Base-by-base conservation (phyloP, 2,888 invertebrate genomes). In the Cataglyphis cursor region DNA sequence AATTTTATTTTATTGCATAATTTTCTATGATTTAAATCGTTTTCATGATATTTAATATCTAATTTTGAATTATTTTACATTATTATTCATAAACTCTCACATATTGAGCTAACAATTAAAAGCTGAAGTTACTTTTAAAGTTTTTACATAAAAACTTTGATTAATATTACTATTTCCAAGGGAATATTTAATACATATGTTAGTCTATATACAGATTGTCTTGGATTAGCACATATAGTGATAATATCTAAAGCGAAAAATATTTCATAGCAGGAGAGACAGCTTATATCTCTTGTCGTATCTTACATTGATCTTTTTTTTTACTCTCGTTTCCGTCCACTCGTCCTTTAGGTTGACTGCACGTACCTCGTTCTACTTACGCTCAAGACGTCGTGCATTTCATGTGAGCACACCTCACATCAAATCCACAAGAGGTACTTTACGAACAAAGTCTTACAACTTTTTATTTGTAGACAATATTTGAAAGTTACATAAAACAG, bases 341-440 rank as follows among this genome's bases (percentile, higher is more conserved):
- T 78, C 41, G 15, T 61, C 64, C 51, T 35, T 8, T 9, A 18
- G 68, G 41, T 31, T 78, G 76, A 78, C 41, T 31, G 24, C 57
- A 78, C 68, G 31, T 66, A 51, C 1, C 15, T 66, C 6, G 66
- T 78, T 78, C 68, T 66, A 57, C 68, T 78, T 78, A 38, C 57
- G 41, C 51, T 64, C 24, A 64, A 65, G 51, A 75, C 12, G 35
- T 74, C 31, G 18, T 9, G 28, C 15, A 31, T 74, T 35, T 75
- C 35, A 18, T 62, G 61, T 18, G 31, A 74, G 31, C n/a, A 31
- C 35, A 24, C 18, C 35, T 21, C 21, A 21, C 61, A 6, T 44
- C 31, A 24, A 51, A 51, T 51, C 48, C 24, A 62, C 6, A 3
- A 44, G 3, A n/a, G 3, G 10, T 9, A 35, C 15, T 35, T 28